These are phyloP conservation scores for Bombyx mori DNA, from an alignment of 1,140 invertebrate species.

Conservation along the genomic window ASM3026992v2 NC_085130.1:11725501-11726000, in stretches of 20 bases:
- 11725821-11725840: neutral
- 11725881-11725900: neutral
- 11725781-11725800: neutral
- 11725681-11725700: neutral
- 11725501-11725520: neutral
- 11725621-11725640: no score
- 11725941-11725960: neutral
- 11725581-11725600: no score
- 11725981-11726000: conserved; percentile 1
- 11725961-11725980: neutral
- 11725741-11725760: neutral
- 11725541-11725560: no score
- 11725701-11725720: neutral
- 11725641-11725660: no score
- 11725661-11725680: neutral
- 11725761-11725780: neutral
- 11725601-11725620: no score
- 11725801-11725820: neutral
- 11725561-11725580: no score
- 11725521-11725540: no score
- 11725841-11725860: neutral
- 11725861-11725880: neutral
- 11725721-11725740: neutral
- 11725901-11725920: neutral
- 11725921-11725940: neutral